Conservation (phyloP, 2,113 vertebrate species). For the Chionodraco myersi region DNA sequence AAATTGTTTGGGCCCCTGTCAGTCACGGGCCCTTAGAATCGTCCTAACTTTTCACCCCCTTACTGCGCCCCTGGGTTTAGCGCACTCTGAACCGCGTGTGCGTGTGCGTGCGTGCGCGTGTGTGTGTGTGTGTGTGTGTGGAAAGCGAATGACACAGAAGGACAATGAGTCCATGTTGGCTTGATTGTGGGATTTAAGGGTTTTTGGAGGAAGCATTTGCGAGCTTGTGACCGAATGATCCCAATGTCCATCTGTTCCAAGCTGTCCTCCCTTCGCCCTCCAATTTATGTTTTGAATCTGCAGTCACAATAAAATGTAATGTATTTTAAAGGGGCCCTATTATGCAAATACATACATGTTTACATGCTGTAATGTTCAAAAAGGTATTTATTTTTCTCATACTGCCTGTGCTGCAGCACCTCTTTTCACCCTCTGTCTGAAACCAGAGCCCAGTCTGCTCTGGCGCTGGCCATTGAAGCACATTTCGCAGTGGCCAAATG, state of each 20-base stretch:
- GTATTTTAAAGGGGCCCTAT: too few relatives aligned
- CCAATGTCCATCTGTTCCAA: not conserved
- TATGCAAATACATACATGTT: not conserved
- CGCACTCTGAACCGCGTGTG: conserved; percentile 30
- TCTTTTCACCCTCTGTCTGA: too few relatives aligned
- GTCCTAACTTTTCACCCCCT: too few relatives aligned
- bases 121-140: too few relatives aligned
- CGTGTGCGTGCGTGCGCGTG: not conserved
- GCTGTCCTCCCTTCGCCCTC: conserved; percentile 28
- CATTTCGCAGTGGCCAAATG: too few relatives aligned
- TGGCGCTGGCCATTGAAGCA: too few relatives aligned
- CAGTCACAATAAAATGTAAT: not conserved
- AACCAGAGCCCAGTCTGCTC: too few relatives aligned
- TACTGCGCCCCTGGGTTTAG: conserved; percentile 4
- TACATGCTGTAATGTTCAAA: too few relatives aligned
- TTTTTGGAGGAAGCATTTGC: not conserved
- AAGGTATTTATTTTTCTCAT: too few relatives aligned
- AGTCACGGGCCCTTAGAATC: too few relatives aligned
- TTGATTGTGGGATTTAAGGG: conserved; percentile 9
- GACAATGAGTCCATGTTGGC: not conserved
- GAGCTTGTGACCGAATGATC: not conserved
- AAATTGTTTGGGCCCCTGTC: too few relatives aligned
- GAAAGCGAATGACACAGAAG: not conserved
- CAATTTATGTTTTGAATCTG: conserved; percentile 16
- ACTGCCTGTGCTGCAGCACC: too few relatives aligned